These are phyloP conservation scores for Apodemia hepburni DNA, from an alignment of 2,888 invertebrate genomes.

Conservation along the genomic window DNA sequence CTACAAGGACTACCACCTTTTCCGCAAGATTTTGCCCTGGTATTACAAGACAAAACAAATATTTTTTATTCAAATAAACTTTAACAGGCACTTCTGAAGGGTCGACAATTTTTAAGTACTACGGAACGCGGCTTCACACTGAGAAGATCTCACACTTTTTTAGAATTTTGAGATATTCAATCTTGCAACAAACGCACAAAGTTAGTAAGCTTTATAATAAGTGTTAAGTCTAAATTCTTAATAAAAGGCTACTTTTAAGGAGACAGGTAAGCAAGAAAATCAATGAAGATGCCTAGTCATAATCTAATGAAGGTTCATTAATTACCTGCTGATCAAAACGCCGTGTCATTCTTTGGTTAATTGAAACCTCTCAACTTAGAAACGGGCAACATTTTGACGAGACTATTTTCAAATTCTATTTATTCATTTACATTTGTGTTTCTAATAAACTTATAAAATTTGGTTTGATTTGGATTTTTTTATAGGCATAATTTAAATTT, in stretches of 20 bases:
- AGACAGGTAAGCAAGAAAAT: constrained; percentile 2
- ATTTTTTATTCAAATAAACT: too few relatives aligned
- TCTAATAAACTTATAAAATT: too few relatives aligned
- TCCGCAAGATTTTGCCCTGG: too few relatives aligned
- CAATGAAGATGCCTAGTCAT: constrained; percentile 11
- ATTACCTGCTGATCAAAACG: constrained; percentile 51
- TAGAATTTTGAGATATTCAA: too few relatives aligned
- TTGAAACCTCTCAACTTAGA: constrained; percentile 45
- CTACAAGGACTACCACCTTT: too few relatives aligned
- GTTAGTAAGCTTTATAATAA: not conserved
- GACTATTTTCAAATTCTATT: not conserved
- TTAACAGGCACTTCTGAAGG: too few relatives aligned
- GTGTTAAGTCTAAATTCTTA: not conserved
- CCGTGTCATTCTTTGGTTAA: constrained; percentile 52
- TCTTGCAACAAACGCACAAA: not conserved
- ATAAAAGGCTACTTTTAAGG: not conserved
- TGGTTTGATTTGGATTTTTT: too few relatives aligned
- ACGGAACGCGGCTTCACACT: too few relatives aligned
- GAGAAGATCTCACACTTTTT: too few relatives aligned
- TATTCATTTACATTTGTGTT: not conserved
- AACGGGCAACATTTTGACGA: not conserved
- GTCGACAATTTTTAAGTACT: too few relatives aligned
- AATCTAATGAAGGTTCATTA: constrained; percentile 46
- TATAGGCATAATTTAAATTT: too few relatives aligned
- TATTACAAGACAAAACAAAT: too few relatives aligned